These are phyloP conservation scores for Cathartes aura DNA, from an alignment of 2,113 vertebrate genomes.

Conservation along the genomic window DNA sequence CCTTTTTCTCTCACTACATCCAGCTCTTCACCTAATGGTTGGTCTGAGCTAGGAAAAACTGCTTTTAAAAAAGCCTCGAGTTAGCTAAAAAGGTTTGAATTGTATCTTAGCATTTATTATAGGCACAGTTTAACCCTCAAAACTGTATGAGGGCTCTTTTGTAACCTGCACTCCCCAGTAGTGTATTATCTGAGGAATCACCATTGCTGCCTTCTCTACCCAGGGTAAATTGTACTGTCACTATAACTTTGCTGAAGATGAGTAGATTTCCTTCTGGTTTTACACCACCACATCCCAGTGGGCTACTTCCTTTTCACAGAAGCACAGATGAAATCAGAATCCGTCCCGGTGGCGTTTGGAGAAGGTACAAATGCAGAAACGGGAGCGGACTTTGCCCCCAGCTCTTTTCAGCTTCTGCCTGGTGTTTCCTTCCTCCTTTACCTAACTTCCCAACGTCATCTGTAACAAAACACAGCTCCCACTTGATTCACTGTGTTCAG, in stretches of 20 bases:
- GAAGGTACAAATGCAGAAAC: not conserved
- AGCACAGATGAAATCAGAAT: not conserved
- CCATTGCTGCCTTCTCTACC: not conserved
- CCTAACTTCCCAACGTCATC: not conserved
- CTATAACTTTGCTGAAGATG: not conserved
- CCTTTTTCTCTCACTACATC: slow-evolving; percentile 26
- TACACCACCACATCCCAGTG: not conserved
- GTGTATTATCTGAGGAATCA: not conserved
- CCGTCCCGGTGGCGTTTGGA: not conserved
- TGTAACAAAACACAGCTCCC: not conserved
- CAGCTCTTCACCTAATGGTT: slow-evolving; percentile 25
- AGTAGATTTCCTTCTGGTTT: not conserved
- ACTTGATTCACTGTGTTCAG: not conserved
- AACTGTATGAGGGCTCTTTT: not conserved
- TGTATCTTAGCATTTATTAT: not conserved
- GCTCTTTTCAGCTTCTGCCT: not conserved
- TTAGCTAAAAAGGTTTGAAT: slow-evolving; percentile 19
- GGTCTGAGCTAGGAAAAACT: slow-evolving; percentile 16
- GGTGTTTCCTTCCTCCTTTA: not conserved
- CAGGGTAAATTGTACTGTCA: not conserved
- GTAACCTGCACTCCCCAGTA: not conserved
- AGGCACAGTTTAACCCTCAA: not conserved
- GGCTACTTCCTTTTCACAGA: not conserved
- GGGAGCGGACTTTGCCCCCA: accelerated
- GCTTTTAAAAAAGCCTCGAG: not conserved